phyloP scores from a whole-genome alignment of 2,797 vertebrate genomes.

The Bradypodion pumilum region DNA sequence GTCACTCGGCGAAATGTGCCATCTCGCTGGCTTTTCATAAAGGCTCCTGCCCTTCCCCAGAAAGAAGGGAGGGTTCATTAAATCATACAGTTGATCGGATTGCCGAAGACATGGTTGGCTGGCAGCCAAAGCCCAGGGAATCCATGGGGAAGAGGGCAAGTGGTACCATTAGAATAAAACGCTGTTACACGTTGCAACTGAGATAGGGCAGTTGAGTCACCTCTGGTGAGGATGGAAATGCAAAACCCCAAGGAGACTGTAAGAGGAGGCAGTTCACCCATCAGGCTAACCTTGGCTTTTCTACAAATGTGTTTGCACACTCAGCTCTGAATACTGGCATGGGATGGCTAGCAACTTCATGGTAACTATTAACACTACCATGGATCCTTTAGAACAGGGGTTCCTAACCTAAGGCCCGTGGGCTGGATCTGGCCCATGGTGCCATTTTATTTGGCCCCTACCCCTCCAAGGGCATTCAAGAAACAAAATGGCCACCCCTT shows the following conservation, averaged over 20 bases:
- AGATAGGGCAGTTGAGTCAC: conserved; percentile 50
- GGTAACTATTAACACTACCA: too few relatives aligned
- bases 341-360: not conserved
- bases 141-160: conserved; percentile 39
- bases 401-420: too few relatives aligned
- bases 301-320: not conserved
- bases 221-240: conserved; percentile 18
- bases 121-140: conserved; percentile 54
- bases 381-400: too few relatives aligned
- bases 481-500: too few relatives aligned
- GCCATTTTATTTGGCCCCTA: too few relatives aligned
- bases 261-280: conserved; percentile 42
- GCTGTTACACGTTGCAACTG: not conserved
- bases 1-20: conserved; percentile 71
- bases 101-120: conserved; percentile 65
- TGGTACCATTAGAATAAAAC: conserved; percentile 34
- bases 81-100: conserved; percentile 67
- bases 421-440: too few relatives aligned
- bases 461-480: too few relatives aligned
- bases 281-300: conserved; percentile 25
- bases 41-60: conserved; percentile 61
- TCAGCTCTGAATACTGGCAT: not conserved
- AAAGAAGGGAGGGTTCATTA: conserved; percentile 70
- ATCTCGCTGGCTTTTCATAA: conserved; percentile 67
- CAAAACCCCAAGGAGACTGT: conserved; percentile 30